Base-by-base conservation (phyloP, 2,797 vertebrate genomes). In the Florisuga fusca region DNA sequence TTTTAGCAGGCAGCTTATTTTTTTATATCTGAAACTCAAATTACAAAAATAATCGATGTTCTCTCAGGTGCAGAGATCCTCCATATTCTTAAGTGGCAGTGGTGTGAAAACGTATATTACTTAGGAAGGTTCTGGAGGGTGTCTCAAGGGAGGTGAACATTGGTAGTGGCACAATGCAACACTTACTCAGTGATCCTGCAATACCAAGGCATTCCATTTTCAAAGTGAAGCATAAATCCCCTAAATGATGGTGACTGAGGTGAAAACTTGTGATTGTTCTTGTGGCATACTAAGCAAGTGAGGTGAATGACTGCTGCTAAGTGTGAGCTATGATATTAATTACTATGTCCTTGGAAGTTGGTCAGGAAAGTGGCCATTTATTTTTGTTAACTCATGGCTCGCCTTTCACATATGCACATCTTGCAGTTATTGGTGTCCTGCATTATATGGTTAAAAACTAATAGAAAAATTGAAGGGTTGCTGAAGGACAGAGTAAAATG, bases 401-500 rank as follows among this genome's bases (percentile, higher is more conserved):
- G 72, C 62, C 54, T 63, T 93, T 96, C 72, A 90, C 55, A 82
- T 92, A 89, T 74, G 50, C 83, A 58, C 89, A 53, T 90, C 94
- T 95, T 93, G 89, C 71, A 92, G 11, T 91, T 96, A 88, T 33
- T 89, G 91, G 74, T 72, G 46, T 89, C 85, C 74, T 79, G 51
- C 57, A 59, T 80, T 86, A 73, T 88, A 85, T 64, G 87, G 83
- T 80, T 92, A 91, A 85, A 97, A 92, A 88, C 75, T 41, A 90
- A 94, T 38, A 94, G 79, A 96, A 95, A 90, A 96, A 84, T 26
- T 25, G 84, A 94, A 92, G 48, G 75, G 75, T 73, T n/a, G 1
- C 61, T 74, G 86, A 95, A 95, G 93, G 91, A 92, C 61, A 74
- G 83, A 96, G 71, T 68, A 51, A 74, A 45, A 96, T 93, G 54